Evolutionary conservation across 2,888 invertebrate species (phyloP), one percentile per base, ranked within the genome.

Genomic region (Eupithecia tripunctaria): DNA sequence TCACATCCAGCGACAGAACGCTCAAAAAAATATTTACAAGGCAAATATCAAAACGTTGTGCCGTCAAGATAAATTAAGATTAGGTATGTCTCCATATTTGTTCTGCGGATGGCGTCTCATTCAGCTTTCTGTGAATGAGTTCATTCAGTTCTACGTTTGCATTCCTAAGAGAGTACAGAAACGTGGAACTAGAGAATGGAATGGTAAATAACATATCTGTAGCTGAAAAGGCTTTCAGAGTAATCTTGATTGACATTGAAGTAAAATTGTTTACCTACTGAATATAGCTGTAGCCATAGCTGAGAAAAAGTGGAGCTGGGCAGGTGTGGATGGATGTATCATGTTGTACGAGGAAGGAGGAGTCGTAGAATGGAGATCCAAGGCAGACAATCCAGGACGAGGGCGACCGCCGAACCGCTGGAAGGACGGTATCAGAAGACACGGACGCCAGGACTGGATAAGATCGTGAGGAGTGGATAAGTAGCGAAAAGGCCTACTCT

Each of bases 51-150:
- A 86, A 82, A 79, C 73, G 75, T 74, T 74, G 76, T 68, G 75
- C 78, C 80, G 75, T 66, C 79, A 72, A 76, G 78, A 78, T 80
- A 80, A 72, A 74, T 75, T 79, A 76, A 84, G 84, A 85, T 83
- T 82, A 80, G 78, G 73, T 76, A 79, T 80, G 80, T 82, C 82
- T 81, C 80, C 83, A 85, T 87, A 87, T 86, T 87, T 87, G 82
- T 80, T 81, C 80, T 81, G 82, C 82, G 77, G 83, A 83, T 85
- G 84, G 82, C 78, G 80, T 77, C 81, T 81, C 82, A 81, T 80
- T 82, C 83, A 84, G 21, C 71, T 68, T 56, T 68, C 36, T 47
- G 47, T 78, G 76, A 85, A 83, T 82, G 83, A 82, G 80, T 81
- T 83, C 83, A 84, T 85, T 85, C 85, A 85, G 85, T 85, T 82